Evolutionary conservation across 1,140 invertebrate species (phyloP).

Genomic region (Hycleus phaleratus): DNA sequence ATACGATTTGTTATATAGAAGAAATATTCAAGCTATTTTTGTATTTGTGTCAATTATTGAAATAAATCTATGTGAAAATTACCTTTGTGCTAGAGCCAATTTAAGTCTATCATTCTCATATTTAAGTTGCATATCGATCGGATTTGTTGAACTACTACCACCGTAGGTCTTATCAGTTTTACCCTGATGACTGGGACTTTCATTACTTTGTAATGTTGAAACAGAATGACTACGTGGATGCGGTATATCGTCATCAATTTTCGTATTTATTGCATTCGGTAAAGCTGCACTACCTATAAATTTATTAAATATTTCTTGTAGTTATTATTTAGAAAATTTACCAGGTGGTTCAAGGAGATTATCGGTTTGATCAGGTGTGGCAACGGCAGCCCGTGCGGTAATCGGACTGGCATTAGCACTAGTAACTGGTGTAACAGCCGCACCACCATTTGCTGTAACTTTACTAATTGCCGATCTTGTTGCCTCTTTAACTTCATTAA

Average conservation of each 20-base stretch:
- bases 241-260: constrained; percentile 33
- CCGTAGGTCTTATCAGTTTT: constrained; percentile 40
- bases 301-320: not conserved
- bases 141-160: constrained; percentile 40
- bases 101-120: constrained; percentile 97
- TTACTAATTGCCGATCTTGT: constrained; percentile 64
- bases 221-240: constrained; percentile 49
- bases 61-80: constrained; percentile 1
- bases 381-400: constrained; percentile 53
- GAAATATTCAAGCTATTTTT: too few species aligned
- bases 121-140: constrained; percentile 81
- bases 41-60: too few species aligned
- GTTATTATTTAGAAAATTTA: constrained; percentile 2
- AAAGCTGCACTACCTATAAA: constrained; percentile 26
- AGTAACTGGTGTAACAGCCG: constrained; percentile 70
- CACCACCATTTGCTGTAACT: constrained; percentile 62
- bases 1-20: too few species aligned
- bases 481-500: constrained; percentile 96
- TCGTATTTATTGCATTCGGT: constrained; percentile 20
- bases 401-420: constrained; percentile 80
- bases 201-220: constrained; percentile 45
- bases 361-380: constrained; percentile 40
- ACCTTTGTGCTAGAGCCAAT: constrained; percentile 92
- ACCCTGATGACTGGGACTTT: constrained; percentile 55
- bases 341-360: constrained; percentile 47